A percentile compares a stretch with the other conserved stretches of the same genome.
Evolutionary conservation across 35 echinoderm and acorn worm species (phyloP).

Genomic region (Chiridota heheva): DNA sequence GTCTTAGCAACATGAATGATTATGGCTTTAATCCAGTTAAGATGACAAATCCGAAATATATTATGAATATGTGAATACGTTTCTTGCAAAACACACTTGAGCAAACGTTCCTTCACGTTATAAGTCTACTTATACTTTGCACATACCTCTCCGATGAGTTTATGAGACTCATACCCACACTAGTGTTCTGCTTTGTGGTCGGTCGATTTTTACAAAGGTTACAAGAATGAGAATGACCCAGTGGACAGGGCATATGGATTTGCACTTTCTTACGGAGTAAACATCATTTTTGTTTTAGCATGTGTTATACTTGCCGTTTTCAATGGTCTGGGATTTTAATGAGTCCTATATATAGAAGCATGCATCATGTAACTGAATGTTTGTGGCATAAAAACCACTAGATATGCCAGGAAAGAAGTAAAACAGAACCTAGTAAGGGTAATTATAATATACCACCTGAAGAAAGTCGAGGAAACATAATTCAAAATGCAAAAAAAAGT

Average conservation of each 20-base stretch:
- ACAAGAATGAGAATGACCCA: constrained; percentile 19
- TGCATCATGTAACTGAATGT: too few relatives aligned
- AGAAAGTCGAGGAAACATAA: too few relatives aligned
- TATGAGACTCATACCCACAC: background rate
- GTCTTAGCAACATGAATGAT: constrained; percentile 25
- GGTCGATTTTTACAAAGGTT: constrained; percentile 34
- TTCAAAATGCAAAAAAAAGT: too few relatives aligned
- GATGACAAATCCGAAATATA: background rate
- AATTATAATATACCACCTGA: too few relatives aligned
- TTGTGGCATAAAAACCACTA: too few relatives aligned
- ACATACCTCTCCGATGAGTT: background rate
- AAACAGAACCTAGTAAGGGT: too few relatives aligned
- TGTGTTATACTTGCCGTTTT: background rate
- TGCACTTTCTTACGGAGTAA: background rate
- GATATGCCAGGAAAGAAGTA: too few relatives aligned
- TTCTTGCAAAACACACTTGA: constrained; percentile 34
- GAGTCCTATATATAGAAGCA: too few relatives aligned
- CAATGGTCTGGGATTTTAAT: background rate
- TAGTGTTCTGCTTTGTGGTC: constrained; percentile 26
- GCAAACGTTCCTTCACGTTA: constrained; percentile 21
- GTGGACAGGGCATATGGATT: constrained; percentile 27
- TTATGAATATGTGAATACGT: background rate
- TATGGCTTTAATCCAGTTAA: background rate
- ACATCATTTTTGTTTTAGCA: background rate
- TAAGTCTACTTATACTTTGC: background rate